Conservation (phyloP, 1,140 invertebrate genomes). For the Pseudomyrmex flavicornis region DNA sequence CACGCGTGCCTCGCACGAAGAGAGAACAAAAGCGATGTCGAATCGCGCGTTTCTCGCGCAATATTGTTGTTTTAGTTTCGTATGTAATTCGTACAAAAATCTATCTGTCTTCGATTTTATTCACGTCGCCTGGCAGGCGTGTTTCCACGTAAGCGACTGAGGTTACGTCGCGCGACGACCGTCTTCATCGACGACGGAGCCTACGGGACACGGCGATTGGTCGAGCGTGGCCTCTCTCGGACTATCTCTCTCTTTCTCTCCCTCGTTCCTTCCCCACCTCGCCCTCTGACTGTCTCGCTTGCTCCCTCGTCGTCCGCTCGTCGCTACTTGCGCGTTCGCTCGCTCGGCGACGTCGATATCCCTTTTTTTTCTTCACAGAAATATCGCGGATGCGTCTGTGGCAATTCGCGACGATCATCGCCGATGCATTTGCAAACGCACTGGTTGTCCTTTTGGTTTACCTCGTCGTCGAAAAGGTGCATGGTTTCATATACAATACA, state of each 20-base stretch:
- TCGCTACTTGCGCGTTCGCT: not conserved
- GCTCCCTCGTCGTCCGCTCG: conserved; percentile 9
- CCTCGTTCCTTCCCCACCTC: not conserved
- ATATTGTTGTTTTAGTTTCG: not conserved
- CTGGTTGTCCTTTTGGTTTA: not conserved
- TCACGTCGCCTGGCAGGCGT: conserved; percentile 39
- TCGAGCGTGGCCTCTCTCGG: conserved; percentile 35
- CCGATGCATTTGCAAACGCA: conserved; percentile 21
- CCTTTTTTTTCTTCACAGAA: conserved; percentile 5
- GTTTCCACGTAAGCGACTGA: conserved; percentile 58
- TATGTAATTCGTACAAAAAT: conserved; percentile 10
- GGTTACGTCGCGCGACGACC: conserved; percentile 52
- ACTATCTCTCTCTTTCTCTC: not conserved
- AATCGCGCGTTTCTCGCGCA: conserved; percentile 12
- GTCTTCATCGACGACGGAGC: conserved; percentile 65
- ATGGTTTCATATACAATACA: not conserved
- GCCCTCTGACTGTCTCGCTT: conserved; percentile 31
- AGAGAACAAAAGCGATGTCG: not conserved
- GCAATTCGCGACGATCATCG: not conserved
- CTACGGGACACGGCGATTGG: conserved; percentile 43
- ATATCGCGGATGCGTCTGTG: conserved; percentile 5
- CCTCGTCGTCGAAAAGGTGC: not conserved
- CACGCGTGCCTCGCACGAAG: not conserved
- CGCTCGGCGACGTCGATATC: conserved; percentile 37
- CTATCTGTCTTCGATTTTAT: conserved; percentile 40